Base-by-base conservation (phyloP, 2,888 invertebrate genomes). In the Metalampra italica region DNA sequence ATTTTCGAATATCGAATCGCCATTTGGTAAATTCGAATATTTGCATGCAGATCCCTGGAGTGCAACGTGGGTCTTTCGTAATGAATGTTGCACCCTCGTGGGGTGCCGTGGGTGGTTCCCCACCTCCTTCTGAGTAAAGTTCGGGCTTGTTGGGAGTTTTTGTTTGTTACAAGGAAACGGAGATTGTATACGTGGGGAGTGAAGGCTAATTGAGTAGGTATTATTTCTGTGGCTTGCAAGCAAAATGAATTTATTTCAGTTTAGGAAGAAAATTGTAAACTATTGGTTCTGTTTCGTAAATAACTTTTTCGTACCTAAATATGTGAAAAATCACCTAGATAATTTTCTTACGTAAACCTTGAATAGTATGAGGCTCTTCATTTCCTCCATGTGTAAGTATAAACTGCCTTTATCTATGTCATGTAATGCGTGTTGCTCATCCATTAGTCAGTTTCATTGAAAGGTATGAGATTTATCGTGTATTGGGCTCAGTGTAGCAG, bases 21-120 rank as follows among this genome's bases (percentile, higher is more conserved):
- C 76, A 76, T 79, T 76, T 75, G 55, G 70, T 67, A 82, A 85
- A 84, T 83, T 75, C 63, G 78, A 70, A 53, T 64, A 86, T 87
- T 87, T 76, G 81, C 75, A 86, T 86, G 85, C 85, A 76, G 78
- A 77, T 78, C 68, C 68, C 65, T 61, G 69, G 7, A 36, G 68
- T 74, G 75, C 76, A 79, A 61, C 71, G 66, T 68, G 65, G 64
- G 66, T 66, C 64, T 64, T 64, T 53, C 52, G 64, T 74, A 71
- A 71, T 74, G 68, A 68, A 71, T 61, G 62, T 54, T 72, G 69
- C 72, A 71, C 64, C 63, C 64, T 64, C 57, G 54, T 49, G 59
- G 62, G 60, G 53, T 65, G 56, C 59, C 60, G 22, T 22, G 22
- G 57, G 58, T 38, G 39, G 13, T 9, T 55, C 54, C 55, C 43